Evolutionary conservation across 92 coral and sea anemone species (phyloP).

Genomic region (Bergia sp.): DNA sequence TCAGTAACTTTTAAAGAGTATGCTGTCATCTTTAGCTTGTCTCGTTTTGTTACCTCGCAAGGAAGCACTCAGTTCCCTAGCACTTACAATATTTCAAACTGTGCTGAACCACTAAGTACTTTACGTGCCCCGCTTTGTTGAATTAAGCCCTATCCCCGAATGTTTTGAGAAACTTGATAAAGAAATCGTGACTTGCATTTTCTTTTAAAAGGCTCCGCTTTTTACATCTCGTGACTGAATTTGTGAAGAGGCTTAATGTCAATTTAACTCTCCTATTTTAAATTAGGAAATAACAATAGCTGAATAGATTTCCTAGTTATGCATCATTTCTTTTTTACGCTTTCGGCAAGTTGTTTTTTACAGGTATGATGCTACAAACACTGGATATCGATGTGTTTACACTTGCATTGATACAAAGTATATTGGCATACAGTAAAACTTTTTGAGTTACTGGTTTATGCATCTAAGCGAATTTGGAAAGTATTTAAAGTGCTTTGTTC

Average conservation of each 20-base stretch:
- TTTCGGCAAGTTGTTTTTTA: neutral
- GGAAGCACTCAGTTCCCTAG: neutral
- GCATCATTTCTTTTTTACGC: too few species aligned
- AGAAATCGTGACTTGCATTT: neutral
- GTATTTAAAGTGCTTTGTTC: neutral
- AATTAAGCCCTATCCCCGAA: neutral
- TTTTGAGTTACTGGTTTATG: too few species aligned
- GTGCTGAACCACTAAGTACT: too few species aligned
- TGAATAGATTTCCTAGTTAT: too few species aligned
- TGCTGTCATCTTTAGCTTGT: neutral
- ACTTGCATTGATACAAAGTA: neutral
- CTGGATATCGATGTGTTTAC: neutral
- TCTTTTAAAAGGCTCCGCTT: neutral
- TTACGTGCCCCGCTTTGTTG: neutral
- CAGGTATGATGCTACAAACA: neutral
- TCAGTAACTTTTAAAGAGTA: neutral
- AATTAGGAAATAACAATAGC: neutral
- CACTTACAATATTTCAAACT: neutral
- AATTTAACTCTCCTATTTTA: neutral
- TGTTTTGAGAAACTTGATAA: neutral
- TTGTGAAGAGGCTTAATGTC: neutral
- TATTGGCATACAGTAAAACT: neutral
- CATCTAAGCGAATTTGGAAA: neutral
- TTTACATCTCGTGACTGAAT: neutral
- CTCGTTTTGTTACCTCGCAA: neutral